Evolutionary conservation across 2,888 invertebrate species (phyloP), one percentile per base, ranked within the genome.

Genomic region (Drosophila recens): DNA sequence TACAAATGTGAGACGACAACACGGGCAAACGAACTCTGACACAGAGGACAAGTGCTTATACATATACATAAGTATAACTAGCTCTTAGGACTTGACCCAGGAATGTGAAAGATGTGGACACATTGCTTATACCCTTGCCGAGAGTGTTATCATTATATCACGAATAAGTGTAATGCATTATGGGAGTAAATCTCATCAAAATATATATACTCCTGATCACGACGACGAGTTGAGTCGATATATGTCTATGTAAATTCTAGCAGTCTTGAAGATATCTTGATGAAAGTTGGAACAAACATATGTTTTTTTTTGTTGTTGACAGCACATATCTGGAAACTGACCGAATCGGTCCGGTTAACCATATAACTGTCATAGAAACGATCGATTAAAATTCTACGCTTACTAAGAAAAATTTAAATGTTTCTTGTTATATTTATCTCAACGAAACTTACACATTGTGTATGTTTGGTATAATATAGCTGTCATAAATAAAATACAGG

Each of bases 11-110:
- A 70, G 54, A 59, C 65, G 64, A 57, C 46, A 38, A 46, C 4
- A 45, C 45, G 46, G 72, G 67, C 61, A 76, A 80, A 81, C 52
- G 68, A 79, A 79, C 79, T 66, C n/a, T 17, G 36, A 4, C 48
- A 36, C 33, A 20, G 13, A 34, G 27, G 42, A 56, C 33, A 36
- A 40, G 20, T 58, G 27, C 23, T 9, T 43, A 36, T 36, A 15
- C 9, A 27, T 45, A 9, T 15, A 9, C 13, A 4, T 58, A 15
- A 38, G 20, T 34, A 15, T 36, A 58, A 48, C 46, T 40, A 17
- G 58, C 49, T 59, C 59, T 59, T 51, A n/a, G 20, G 42, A n/a
- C 49, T 8, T 33, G 38, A 20, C 15, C 49, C 11, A 13, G 8
- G 10, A 20, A 20, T 17, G 30, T n/a, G 33, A n/a, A 42, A 15